These are phyloP conservation scores for Aelia acuminata DNA, from an alignment of 2,888 invertebrate species.

Conservation along the genomic window DNA sequence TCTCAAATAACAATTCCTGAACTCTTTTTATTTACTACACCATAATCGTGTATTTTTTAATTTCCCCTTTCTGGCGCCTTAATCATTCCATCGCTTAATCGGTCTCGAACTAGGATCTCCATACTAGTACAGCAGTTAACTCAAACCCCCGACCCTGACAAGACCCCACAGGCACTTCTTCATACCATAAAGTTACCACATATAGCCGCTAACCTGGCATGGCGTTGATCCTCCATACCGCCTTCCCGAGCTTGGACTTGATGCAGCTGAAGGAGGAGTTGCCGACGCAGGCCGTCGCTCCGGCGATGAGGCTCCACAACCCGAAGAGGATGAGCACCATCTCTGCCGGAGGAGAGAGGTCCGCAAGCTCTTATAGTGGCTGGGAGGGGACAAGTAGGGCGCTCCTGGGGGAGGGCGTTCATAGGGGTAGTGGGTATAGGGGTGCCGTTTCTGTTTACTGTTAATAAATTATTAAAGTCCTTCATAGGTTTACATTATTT, in stretches of 20 bases:
- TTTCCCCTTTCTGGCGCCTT: no score
- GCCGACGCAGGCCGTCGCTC: constrained; percentile 54
- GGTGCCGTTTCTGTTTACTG: not conserved
- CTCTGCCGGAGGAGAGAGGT: not conserved
- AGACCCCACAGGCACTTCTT: not conserved
- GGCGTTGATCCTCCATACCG: constrained; percentile 60
- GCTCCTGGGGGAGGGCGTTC: not conserved
- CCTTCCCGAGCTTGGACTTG: constrained; percentile 56
- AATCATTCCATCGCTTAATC: no score
- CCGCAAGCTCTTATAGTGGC: not conserved
- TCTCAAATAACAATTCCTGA: no score
- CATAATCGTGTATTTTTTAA: no score
- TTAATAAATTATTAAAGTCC: no score
- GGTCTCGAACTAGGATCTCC: no score
- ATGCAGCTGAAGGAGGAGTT: constrained; percentile 62
- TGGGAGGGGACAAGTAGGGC: constrained; percentile 34
- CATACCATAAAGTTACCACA: not conserved
- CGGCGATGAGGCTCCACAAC: not conserved
- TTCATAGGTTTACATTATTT: no score
- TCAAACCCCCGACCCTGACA: not conserved
- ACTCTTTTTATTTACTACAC: no score
- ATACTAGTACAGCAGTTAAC: not conserved
- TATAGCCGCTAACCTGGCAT: constrained; percentile 58
- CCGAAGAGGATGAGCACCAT: constrained; percentile 34
- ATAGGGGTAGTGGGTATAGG: not conserved